Base-by-base conservation (phyloP, 2,797 vertebrate species). In the Harpagifer antarcticus region DNA sequence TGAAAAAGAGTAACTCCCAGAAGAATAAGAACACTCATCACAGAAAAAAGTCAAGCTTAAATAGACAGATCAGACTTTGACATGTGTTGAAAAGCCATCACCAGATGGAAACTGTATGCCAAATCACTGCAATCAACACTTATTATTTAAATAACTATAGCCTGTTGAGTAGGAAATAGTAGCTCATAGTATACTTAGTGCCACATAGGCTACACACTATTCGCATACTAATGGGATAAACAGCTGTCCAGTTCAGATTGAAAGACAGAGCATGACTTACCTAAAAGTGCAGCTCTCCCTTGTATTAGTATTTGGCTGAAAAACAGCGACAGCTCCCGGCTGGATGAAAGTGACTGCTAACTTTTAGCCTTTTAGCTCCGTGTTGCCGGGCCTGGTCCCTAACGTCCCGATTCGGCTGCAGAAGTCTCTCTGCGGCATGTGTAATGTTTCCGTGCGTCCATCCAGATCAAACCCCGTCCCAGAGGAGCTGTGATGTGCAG, bases 361-460 rank as follows among this genome's bases (percentile, higher is more conserved):
- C 2, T 42, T 71, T 56, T 47, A 63, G 66, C 72, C 48, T 15
- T 57, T 44, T 50, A 69, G 50, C 67, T 78, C 44, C 23, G 47
- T 56, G 37, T 33, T 15, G 5, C 66, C 9, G 61, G 33, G 66
- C 63, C 69, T 62, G 0, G 42, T 57, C 68, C 15, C 52, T 60
- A 14, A 37, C 66, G 72, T 57, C 60, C 62, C 37, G 33, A 3
- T 43, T 62, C 54, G 55, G 53, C 9, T 52, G 57, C 57, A 1
- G 3, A 54, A 61, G 17, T 54, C 19, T 52, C 14, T 45, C 58
- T 57, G 65, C 53, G 5, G 76, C 73, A 56, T 81, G 86, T 66
- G 79, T 47, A 47, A 50, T 80, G 68, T 83, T 67, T 84, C 83
- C 63, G 64, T 54, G 77, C 69, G 40, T 71, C 54, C 82, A 83